Evolutionary conservation across 2,888 invertebrate species (phyloP).

Genomic region (Drosophila mimica): DNA sequence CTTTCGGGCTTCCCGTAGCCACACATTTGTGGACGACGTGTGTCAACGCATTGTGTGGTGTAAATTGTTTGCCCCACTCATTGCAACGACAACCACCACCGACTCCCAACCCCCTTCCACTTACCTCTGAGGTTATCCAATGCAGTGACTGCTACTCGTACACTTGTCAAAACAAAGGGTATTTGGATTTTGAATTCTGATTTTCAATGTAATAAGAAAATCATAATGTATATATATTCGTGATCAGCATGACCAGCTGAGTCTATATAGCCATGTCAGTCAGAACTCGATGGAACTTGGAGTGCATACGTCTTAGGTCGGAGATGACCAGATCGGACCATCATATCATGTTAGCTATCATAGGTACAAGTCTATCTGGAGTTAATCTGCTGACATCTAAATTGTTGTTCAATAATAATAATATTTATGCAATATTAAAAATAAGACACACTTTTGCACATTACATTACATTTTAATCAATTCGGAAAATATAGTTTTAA

Average conservation of each 20-base stretch:
- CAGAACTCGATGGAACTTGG: too few species aligned
- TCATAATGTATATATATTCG: too few species aligned
- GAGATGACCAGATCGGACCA: background rate
- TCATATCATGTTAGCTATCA: background rate
- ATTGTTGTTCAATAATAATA: background rate
- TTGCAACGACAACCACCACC: conserved; percentile 1
- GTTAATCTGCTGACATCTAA: background rate
- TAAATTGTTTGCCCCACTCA: conserved; percentile 70
- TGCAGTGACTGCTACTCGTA: conserved; percentile 41
- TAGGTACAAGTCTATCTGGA: background rate
- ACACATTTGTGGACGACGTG: conserved; percentile 78
- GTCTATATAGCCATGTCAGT: too few species aligned
- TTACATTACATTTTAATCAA: too few species aligned
- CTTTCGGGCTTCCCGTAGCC: conserved; percentile 58
- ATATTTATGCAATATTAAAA: background rate
- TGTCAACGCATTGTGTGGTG: conserved; percentile 79
- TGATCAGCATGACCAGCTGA: too few species aligned
- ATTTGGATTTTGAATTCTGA: too few species aligned
- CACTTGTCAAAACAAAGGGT: background rate
- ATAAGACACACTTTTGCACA: too few species aligned
- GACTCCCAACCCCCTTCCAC: background rate
- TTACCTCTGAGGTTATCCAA: conserved; percentile 54
- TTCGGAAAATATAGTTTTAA: too few species aligned
- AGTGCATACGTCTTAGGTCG: too few species aligned
- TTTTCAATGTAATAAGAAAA: too few species aligned